Evolutionary conservation across 2,113 vertebrate species (phyloP).

Genomic region (zebrafish (Danio rerio)): DNA sequence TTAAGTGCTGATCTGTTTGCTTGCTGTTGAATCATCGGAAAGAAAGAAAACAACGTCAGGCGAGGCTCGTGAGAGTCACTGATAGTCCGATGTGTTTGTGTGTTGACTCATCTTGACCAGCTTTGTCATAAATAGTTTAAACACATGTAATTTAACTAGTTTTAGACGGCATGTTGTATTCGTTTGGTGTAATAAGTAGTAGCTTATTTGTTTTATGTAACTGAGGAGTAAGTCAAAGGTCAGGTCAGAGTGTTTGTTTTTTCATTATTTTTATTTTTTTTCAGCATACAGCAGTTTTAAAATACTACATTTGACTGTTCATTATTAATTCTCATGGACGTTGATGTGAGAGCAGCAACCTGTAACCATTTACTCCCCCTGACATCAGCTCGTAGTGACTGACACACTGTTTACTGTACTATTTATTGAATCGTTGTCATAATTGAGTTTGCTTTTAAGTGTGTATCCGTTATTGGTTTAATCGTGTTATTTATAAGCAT

Average conservation of each 20-base stretch:
- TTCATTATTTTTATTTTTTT: neutral
- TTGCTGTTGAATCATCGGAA: conserved; percentile 62
- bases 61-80: conserved; percentile 54
- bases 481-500: conserved; percentile 43
- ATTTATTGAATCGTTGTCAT: conserved; percentile 1
- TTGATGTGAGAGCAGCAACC: conserved; percentile 17
- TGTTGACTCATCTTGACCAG: neutral
- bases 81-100: conserved; percentile 28
- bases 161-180: neutral
- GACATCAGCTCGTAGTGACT: conserved; percentile 3
- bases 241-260: neutral
- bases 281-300: neutral
- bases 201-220: neutral
- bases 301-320: neutral
- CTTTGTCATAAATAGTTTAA: neutral
- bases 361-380: conserved; percentile 8
- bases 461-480: neutral
- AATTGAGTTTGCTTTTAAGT: neutral
- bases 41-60: conserved; percentile 57
- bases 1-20: conserved; percentile 44
- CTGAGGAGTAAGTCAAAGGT: neutral
- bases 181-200: neutral
- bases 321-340: conserved; percentile 8
- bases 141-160: neutral
- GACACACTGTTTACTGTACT: neutral